Evolutionary conservation across 2,797 vertebrate genomes (phyloP), one percentile per base, ranked within the genome.

Genomic region (Hozukius guyotensis): DNA sequence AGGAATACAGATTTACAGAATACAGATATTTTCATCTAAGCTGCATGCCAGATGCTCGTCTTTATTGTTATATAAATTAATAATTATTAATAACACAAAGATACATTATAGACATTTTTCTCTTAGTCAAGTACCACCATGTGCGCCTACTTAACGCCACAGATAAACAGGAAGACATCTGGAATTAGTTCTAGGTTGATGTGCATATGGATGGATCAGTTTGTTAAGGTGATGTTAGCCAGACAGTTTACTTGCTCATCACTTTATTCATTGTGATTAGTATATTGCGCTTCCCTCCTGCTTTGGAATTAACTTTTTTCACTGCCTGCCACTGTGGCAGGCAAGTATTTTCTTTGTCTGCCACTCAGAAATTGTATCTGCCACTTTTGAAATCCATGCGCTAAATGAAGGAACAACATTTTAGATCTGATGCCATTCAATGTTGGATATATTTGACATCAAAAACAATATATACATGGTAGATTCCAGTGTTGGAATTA

Each of bases 321-420:
- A 14, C 14, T 38, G 13, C 0, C 36, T 38, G 13, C 36, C 13
- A 38, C 36, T 38, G 36, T 14, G 36, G 36, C 13, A 38, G 36
- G 36, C 36, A 38, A 38, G 5, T 38, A 38, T 38, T 38, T 38
- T 38, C 36, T 38, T 38, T 38, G 36, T 38, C 36, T 38, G 36
- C 36, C 36, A 6, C 36, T 38, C 13, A 38, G 36, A 38, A 38
- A 38, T 38, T 38, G 36, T 38, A 38, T 38, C 36, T 38, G 36
- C 36, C 13, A 14, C 36, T 38, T 38, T 38, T 38, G 36, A 38
- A 38, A 38, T 38, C 13, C 0, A 38, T 38, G 36, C 13, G 36
- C 36, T 38, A 38, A 38, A 38, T 38, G 36, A 14, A 38, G 36
- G 0, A 38, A 14, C 0, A 14, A 14, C 0, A 38, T 38, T 14